Conservation (phyloP, 1,140 invertebrate genomes). For the Choristoneura fumiferana region DNA sequence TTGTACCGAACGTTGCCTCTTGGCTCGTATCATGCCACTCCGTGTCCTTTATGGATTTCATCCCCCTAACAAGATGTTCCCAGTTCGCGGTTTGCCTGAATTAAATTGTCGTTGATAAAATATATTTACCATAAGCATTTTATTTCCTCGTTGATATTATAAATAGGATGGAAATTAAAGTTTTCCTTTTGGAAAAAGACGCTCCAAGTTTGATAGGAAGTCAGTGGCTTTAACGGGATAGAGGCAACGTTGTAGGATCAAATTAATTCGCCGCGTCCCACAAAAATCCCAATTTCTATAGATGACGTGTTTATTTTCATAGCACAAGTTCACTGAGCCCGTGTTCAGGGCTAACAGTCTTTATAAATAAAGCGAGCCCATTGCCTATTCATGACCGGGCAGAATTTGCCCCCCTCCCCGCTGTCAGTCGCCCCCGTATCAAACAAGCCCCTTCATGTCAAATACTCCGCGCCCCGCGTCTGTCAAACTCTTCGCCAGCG, state of each 20-base stretch:
- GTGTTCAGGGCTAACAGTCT: conserved; percentile 66
- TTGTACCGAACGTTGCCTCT: conserved; percentile 60
- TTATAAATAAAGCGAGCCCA: conserved; percentile 77
- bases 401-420: conserved; percentile 61
- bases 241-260: not conserved
- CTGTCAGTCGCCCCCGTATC: conserved; percentile 69
- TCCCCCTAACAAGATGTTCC: conserved; percentile 72
- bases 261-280: not conserved
- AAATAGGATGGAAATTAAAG: conserved; percentile 21
- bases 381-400: conserved; percentile 78
- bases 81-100: conserved; percentile 67
- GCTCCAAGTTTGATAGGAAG: no score
- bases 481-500: conserved; percentile 77
- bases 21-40: conserved; percentile 46
- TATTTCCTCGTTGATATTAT: conserved; percentile 50
- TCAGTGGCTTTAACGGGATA: no score
- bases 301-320: conserved; percentile 62
- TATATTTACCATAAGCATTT: conserved; percentile 45
- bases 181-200: no score
- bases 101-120: conserved; percentile 74
- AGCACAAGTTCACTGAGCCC: conserved; percentile 64
- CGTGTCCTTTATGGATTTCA: conserved; percentile 75
- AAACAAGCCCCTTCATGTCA: conserved; percentile 78
- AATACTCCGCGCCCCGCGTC: conserved; percentile 76
- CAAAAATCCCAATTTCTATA: conserved; percentile 27